These are phyloP conservation scores for Edolisoma coerulescens DNA, from an alignment of 2,113 vertebrate genomes.

Conservation along the genomic window DNA sequence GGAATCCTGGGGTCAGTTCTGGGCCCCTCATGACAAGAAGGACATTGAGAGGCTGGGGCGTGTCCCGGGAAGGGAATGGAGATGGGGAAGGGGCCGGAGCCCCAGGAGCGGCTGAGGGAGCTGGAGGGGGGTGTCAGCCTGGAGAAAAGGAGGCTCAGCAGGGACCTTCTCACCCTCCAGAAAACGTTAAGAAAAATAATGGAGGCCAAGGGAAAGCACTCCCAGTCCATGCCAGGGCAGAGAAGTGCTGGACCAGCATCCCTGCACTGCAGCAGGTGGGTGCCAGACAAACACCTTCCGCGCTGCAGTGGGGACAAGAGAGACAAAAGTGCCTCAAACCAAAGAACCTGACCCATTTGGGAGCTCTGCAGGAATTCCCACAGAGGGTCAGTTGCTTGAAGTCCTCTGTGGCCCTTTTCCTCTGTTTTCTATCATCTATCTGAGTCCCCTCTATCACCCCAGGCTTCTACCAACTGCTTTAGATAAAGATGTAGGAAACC, in stretches of 20 bases:
- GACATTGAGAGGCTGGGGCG: neutral
- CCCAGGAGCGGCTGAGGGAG: neutral
- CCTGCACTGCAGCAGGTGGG: neutral
- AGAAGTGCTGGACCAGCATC: neutral
- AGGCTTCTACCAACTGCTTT: neutral
- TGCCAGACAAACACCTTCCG: neutral
- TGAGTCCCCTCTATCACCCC: neutral
- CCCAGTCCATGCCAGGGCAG: neutral
- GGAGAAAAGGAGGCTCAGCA: neutral
- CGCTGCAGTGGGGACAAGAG: accelerated
- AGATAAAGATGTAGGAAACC: neutral
- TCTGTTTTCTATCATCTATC: neutral
- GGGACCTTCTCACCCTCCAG: neutral
- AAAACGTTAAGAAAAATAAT: neutral
- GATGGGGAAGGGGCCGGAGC: neutral
- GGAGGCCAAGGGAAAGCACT: neutral
- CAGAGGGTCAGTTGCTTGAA: accelerated
- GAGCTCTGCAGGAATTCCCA: neutral
- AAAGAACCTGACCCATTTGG: neutral
- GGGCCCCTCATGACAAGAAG: neutral
- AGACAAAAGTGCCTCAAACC: neutral
- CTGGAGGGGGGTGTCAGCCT: neutral
- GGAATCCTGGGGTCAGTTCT: neutral
- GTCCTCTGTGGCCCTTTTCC: neutral
- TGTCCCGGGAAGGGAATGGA: neutral